Conservation (phyloP, 2,113 vertebrate genomes). For the Scomber scombrus region DNA sequence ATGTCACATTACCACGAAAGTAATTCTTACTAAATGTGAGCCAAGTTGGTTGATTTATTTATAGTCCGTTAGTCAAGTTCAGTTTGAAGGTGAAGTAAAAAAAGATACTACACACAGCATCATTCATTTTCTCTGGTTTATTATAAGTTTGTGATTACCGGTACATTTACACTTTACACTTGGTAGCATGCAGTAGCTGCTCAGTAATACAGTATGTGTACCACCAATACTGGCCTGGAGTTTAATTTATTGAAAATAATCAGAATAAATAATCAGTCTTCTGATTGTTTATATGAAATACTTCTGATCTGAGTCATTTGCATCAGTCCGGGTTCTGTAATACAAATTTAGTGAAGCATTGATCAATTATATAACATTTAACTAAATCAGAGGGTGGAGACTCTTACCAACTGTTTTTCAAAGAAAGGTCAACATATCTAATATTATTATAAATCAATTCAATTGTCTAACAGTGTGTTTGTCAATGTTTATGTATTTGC, state of each 20-base stretch:
- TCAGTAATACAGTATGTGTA: no score
- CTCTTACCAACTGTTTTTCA: not conserved
- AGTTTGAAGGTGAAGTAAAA: not conserved
- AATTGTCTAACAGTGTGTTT: not conserved
- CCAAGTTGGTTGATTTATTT: not conserved
- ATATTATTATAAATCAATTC: constrained; percentile 14
- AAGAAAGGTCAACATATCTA: constrained; percentile 41
- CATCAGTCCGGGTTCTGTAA: not conserved
- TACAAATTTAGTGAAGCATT: not conserved
- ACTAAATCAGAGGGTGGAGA: not conserved
- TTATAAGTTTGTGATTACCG: not conserved
- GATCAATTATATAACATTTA: constrained; percentile 19
- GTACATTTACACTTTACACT: no score
- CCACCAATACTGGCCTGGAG: not conserved
- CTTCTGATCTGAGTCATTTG: not conserved
- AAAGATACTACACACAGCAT: not conserved
- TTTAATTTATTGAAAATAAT: not conserved
- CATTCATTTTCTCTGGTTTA: not conserved
- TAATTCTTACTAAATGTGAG: not conserved
- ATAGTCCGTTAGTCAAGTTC: not conserved
- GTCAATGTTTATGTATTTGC: not conserved
- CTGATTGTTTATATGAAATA: no score
- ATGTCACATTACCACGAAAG: no score
- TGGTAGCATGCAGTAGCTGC: no score
- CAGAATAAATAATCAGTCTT: not conserved